Evolutionary conservation across 2,113 vertebrate species (phyloP), one percentile per base, ranked within the genome.

Genomic region (Verasper variegatus): DNA sequence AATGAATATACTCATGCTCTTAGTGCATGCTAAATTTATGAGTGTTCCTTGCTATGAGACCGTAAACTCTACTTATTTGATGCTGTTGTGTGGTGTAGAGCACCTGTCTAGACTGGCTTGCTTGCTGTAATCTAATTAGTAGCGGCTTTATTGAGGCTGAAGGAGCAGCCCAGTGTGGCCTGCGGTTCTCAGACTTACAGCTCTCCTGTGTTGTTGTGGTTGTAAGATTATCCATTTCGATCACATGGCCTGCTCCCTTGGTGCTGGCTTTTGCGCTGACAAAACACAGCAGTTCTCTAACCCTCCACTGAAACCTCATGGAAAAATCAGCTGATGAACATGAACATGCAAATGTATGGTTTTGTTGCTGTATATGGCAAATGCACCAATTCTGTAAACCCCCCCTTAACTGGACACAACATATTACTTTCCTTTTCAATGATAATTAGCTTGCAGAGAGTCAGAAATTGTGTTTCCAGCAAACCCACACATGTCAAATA

Each of bases 41-140:
- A 71, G 55, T 71, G 62, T 56, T 26, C 62, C 80, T 68, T 74
- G 26, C 26, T 56, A 54, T 78, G 24, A 66, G 75, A 54, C 15
- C 9, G 49, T 79, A 58, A 78, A 73, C 60, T 68, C 23, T 54
- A 14, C 24, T 60, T 49, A 64, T 69, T 61, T 77, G 66, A 76
- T 82, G 74, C 73, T 40, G 27, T 60, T 82, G 75, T 90, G 71
- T 69, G 1, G 21, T 74, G 55, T 64, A 66, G 75, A 88, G 81
- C 74, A 92, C 85, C 85, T 89, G 91, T 92, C 91, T 93, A 91
- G 92, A 93, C 90, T 73, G 78, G 66, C 55, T 72, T 75, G 80
- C 74, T 88, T 73, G 73, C 77, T 69, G 74, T 91, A 92, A 93
- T 93, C 82, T 88, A 93, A 90, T 91, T 92, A 91, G 68, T 20